Evolutionary conservation across 2,888 invertebrate genomes (phyloP).

Genomic region (Syritta pipiens): DNA sequence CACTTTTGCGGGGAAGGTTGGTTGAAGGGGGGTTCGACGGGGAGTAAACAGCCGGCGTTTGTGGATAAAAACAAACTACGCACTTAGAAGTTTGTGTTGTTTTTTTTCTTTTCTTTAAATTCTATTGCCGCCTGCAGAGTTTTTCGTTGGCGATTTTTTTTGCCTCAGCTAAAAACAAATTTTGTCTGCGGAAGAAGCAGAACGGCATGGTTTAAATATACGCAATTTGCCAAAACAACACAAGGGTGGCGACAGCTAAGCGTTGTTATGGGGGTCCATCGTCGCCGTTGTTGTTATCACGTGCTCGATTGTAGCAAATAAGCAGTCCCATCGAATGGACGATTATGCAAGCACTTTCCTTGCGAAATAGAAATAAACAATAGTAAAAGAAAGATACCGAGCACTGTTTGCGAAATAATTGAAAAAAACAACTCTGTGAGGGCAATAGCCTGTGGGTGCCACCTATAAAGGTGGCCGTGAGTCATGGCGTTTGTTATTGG

Average conservation of each 20-base stretch:
- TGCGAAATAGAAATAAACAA: constrained; percentile 19
- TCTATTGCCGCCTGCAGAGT: constrained; percentile 20
- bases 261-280: background rate
- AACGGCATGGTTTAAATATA: no score
- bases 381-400: constrained; percentile 5
- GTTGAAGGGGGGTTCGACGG: constrained; percentile 10
- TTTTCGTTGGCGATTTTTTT: background rate
- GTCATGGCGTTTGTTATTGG: background rate
- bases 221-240: background rate
- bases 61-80: constrained; percentile 63
- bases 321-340: no score
- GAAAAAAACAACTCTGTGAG: background rate
- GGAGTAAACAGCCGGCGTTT: constrained; percentile 61
- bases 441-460: constrained; percentile 29
- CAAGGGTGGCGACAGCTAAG: constrained; percentile 24
- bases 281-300: background rate
- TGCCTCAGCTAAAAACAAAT: background rate
- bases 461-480: background rate
- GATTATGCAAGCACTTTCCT: constrained; percentile 12
- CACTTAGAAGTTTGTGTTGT: constrained; percentile 38
- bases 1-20: background rate
- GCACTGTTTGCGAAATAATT: constrained; percentile 1
- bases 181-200: background rate
- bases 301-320: background rate
- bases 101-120: constrained; percentile 14